Base-by-base conservation (phyloP, 2,113 vertebrate genomes). In the Plotosus lineatus region DNA sequence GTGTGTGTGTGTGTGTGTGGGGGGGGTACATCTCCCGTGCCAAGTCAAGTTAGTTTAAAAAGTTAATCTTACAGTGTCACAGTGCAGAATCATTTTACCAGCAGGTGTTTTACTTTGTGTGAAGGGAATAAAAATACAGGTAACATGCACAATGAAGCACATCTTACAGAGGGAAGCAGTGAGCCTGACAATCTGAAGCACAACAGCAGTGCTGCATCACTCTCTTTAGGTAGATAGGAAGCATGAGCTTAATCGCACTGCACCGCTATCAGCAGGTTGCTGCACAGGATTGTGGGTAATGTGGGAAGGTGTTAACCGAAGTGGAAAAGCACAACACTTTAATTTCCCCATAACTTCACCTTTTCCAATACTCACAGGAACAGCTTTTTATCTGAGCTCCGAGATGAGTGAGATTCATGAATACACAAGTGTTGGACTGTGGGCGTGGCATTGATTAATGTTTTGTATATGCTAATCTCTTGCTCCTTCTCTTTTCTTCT, bases 371-470 rank as follows among this genome's bases (percentile, higher is more conserved):
- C 33, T 56, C 17, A 40, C 23, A 15, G 10, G 17, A 40, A 1
- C 2, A 3, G 26, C 33, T 14, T 75, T 36, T 75, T 75, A 38
- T 44, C 38, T 28, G 74, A 19, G n/a, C 74, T 44, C 40, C 26
- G 68, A 44, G 17, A 55, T 46, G 55, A 58, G 71, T 80, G 53
- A 23, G 19, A 66, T 66, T 61, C 55, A 26, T 0, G 58, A 61
- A 69, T 48, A 28, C 61, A 78, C 48, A 79, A 31, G 15, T 19
- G 53, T 72, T 60, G 38, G 63, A 42, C 19, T 68, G 63, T 82
- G 74, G 40, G 40, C 61, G 51, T 78, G 42, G 38, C n/a, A 21
- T 63, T 77, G 75, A 65, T 33, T 50, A 50, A 77, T 77, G 53
- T 42, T 51, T 12, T 69, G n/a, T 69, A 40, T 26, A 58, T 28